Evolutionary conservation across 2,797 vertebrate species (phyloP).

Genomic region (Gymnodraco acuticeps): DNA sequence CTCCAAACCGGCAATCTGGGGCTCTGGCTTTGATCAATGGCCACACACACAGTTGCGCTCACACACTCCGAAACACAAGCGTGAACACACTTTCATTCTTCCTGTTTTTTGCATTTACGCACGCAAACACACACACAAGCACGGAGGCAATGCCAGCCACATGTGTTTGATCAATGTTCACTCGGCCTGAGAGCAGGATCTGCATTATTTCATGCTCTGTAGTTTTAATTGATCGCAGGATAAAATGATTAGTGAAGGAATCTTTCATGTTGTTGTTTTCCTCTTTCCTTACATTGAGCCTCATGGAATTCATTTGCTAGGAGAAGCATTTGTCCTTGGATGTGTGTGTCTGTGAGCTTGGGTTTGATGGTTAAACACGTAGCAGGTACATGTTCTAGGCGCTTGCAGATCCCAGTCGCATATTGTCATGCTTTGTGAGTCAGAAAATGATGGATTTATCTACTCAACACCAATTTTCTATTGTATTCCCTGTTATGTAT

Average conservation of each 20-base stretch:
- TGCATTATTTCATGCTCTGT: slow-evolving; percentile 81
- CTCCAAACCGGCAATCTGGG: slow-evolving; percentile 51
- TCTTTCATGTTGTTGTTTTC: slow-evolving; percentile 66
- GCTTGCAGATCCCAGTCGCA: background rate
- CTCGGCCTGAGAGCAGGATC: slow-evolving; percentile 73
- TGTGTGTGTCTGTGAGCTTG: slow-evolving; percentile 35
- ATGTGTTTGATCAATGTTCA: slow-evolving; percentile 77
- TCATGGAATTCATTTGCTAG: slow-evolving; percentile 46
- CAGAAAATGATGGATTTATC: slow-evolving; percentile 1
- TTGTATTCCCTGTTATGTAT: background rate
- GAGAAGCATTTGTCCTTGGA: slow-evolving; percentile 50
- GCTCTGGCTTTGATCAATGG: slow-evolving; percentile 68
- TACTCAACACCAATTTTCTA: background rate
- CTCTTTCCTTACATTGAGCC: slow-evolving; percentile 33
- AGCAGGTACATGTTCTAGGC: slow-evolving; percentile 27
- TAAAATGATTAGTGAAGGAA: slow-evolving; percentile 79
- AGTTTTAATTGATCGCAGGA: slow-evolving; percentile 79
- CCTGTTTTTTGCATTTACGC: slow-evolving; percentile 2
- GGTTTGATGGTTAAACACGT: slow-evolving; percentile 47
- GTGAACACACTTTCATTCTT: slow-evolving; percentile 30
- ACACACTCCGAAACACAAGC: slow-evolving; percentile 41
- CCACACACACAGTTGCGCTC: slow-evolving; percentile 53
- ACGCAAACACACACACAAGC: slow-evolving; percentile 11
- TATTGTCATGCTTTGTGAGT: slow-evolving; percentile 11
- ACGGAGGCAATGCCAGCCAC: slow-evolving; percentile 43